Evolutionary conservation across 1,140 invertebrate species (phyloP).

Genomic region (Chelonus insularis): DNA sequence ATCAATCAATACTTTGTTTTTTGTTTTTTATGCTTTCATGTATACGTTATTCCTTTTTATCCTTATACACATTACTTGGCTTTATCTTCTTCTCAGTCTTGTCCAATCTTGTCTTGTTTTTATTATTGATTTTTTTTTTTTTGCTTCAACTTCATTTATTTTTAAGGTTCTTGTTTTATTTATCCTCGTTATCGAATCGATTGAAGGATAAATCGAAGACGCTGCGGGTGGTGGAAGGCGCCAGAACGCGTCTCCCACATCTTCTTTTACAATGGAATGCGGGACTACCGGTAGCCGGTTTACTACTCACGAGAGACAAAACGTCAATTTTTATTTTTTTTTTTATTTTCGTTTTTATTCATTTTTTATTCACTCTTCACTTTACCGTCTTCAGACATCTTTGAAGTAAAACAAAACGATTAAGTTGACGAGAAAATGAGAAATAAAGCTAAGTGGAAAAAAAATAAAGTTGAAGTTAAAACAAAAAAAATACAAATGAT

Average conservation of each 20-base stretch:
- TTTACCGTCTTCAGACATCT: background rate
- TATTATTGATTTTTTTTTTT: slow-evolving; percentile 6
- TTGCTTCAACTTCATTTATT: background rate
- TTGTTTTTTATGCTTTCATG: too few species aligned
- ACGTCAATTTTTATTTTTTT: background rate
- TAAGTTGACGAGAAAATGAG: too few species aligned
- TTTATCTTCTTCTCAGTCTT: too few species aligned
- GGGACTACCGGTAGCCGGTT: slow-evolving; percentile 21
- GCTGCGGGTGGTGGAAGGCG: slow-evolving; percentile 26
- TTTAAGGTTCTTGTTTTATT: slow-evolving; percentile 12
- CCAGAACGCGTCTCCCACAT: slow-evolving; percentile 26
- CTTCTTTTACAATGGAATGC: slow-evolving; percentile 17
- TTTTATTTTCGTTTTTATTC: too few species aligned
- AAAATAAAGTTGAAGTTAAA: too few species aligned
- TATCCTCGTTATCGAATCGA: slow-evolving; percentile 26
- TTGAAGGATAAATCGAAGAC: slow-evolving; percentile 11
- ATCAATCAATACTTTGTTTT: too few species aligned
- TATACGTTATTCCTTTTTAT: too few species aligned
- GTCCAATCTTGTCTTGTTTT: too few species aligned
- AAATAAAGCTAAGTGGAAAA: too few species aligned
- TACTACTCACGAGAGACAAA: background rate
- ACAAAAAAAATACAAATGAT: too few species aligned
- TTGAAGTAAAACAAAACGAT: background rate
- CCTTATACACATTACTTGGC: too few species aligned
- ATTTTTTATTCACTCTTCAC: too few species aligned